Percentiles rank a stretch among this genome's conserved stretches.
These are phyloP conservation scores for Marisa cornuarietis DNA, from an alignment of 1,140 invertebrate genomes.

Conservation along the genomic window DNA sequence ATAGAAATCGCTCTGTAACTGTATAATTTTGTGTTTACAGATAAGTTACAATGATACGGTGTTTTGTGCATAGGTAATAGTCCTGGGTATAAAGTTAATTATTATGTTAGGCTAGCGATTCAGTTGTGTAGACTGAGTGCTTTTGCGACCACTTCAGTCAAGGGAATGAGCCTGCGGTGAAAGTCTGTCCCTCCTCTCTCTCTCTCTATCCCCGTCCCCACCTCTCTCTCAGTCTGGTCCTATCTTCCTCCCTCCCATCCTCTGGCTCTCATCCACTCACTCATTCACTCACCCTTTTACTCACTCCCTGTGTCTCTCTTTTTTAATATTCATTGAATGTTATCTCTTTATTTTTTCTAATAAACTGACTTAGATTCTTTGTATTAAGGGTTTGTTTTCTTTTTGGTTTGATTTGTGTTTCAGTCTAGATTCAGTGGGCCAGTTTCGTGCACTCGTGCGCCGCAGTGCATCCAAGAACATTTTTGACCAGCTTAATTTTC, in stretches of 20 bases:
- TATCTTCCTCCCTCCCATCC: too few relatives aligned
- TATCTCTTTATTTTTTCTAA: background rate
- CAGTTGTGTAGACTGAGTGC: too few relatives aligned
- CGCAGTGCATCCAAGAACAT: conserved; percentile 54
- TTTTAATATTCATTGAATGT: background rate
- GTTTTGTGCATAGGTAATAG: too few relatives aligned
- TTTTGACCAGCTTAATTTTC: conserved; percentile 51
- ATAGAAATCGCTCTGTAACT: too few relatives aligned
- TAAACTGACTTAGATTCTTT: background rate
- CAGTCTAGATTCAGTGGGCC: conserved; percentile 59
- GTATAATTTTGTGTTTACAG: too few relatives aligned
- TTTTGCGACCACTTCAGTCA: too few relatives aligned
- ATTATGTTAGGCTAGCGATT: too few relatives aligned
- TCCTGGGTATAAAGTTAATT: too few relatives aligned
- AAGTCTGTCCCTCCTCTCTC: background rate
- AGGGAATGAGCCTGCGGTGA: too few relatives aligned
- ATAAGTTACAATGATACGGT: too few relatives aligned
- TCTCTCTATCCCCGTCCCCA: background rate
- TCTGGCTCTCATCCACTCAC: too few relatives aligned
- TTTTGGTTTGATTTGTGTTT: background rate
- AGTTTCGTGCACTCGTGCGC: conserved; percentile 57
- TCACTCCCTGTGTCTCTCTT: background rate
- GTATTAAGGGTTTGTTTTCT: background rate
- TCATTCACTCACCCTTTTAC: too few relatives aligned
- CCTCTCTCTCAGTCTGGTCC: conserved; percentile 2